Percentiles rank a stretch among this genome's conserved stretches.
Evolutionary conservation across 2,797 vertebrate genomes (phyloP).

Genomic region (Phataginus tetradactyla): DNA sequence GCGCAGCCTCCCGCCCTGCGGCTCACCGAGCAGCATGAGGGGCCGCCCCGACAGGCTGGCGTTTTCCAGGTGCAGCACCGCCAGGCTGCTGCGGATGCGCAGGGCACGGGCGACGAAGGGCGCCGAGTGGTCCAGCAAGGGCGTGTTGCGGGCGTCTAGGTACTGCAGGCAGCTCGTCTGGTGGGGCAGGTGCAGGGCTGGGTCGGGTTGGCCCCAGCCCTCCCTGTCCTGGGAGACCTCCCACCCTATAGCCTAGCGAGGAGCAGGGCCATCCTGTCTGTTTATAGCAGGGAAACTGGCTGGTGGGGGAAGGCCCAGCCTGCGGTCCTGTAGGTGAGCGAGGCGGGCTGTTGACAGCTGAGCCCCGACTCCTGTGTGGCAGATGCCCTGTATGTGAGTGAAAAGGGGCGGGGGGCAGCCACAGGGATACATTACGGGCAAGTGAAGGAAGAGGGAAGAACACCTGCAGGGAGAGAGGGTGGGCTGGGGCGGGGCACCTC

Average conservation of each 20-base stretch:
- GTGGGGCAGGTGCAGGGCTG: background rate
- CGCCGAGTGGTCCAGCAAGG: constrained; percentile 94
- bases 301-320: background rate
- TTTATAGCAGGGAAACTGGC: background rate
- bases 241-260: accelerated
- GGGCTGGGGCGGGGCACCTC: background rate
- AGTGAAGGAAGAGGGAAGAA: too few species aligned
- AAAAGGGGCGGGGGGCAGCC: background rate
- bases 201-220: background rate
- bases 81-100: constrained; percentile 95
- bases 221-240: background rate
- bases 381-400: background rate
- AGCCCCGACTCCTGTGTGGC: background rate
- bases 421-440: background rate
- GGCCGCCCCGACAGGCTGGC: constrained; percentile 93
- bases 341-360: background rate
- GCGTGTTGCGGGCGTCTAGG: constrained; percentile 95
- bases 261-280: background rate
- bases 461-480: background rate
- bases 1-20: accelerated
- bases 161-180: constrained; percentile 96
- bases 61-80: constrained; percentile 93
- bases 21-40: constrained; percentile 94
- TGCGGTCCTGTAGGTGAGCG: accelerated
- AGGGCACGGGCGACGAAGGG: constrained; percentile 96